These are phyloP conservation scores for Seira ritae DNA, from an alignment of 2,888 invertebrate species.

Conservation along the genomic window DNA sequence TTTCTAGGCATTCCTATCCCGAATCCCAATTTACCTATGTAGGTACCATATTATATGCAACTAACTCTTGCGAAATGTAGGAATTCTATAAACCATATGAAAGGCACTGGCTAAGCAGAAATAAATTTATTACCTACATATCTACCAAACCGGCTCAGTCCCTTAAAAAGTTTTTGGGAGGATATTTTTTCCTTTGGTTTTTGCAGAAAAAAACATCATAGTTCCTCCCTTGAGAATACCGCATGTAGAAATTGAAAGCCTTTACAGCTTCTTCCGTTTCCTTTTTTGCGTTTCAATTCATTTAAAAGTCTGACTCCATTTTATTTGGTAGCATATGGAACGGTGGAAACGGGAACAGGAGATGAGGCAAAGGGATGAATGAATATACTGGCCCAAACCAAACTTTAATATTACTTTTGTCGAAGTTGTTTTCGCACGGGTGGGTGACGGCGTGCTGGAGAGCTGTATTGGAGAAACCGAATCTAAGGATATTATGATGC, in stretches of 20 bases:
- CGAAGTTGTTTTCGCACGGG: background rate
- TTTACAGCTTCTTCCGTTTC: constrained; percentile 30
- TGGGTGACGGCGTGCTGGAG: background rate
- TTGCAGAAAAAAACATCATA: too few relatives aligned
- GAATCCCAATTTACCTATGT: constrained; percentile 7
- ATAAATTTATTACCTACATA: background rate
- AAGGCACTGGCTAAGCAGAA: too few relatives aligned
- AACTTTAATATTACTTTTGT: constrained; percentile 46
- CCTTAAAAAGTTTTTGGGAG: constrained; percentile 2
- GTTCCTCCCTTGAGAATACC: background rate
- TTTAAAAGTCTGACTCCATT: constrained; percentile 40
- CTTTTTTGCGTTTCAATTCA: constrained; percentile 40
- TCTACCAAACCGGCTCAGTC: background rate
- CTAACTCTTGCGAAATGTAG: constrained; percentile 11
- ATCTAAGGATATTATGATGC: too few relatives aligned
- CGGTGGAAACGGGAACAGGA: too few relatives aligned
- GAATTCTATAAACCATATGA: too few relatives aligned
- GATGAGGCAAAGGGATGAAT: constrained; percentile 19
- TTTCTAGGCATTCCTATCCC: constrained; percentile 14
- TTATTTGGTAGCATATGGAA: constrained; percentile 48
- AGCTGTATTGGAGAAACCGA: constrained; percentile 7
- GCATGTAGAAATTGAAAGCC: constrained; percentile 28
- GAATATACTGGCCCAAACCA: constrained; percentile 25
- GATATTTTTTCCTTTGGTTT: constrained; percentile 21
- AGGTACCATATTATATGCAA: background rate